Evolutionary conservation across 2,888 invertebrate species (phyloP), one percentile per base, ranked within the genome.

Genomic region (Drosophila acutilabella): DNA sequence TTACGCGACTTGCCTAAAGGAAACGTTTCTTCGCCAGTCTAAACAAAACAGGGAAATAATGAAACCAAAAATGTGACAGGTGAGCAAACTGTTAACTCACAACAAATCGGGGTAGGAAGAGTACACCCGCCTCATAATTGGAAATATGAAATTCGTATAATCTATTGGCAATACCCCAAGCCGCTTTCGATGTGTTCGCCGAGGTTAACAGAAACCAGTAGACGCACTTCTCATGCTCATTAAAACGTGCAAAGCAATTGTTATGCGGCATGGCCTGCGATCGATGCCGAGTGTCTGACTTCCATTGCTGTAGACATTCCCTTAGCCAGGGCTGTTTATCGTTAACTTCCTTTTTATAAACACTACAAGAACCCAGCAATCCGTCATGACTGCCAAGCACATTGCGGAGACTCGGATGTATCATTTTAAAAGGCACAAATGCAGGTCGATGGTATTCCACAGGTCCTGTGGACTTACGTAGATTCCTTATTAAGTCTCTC

Each of bases 261-360:
- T 98, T 97, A 90, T 99, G 99, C 0, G 99, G 99, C 95, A 98
- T 96, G 0, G 98, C 98, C 60, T 94, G 92, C 53, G 95, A 30
- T 8, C 62, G 62, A 54, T 54, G 47, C 4, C 54, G 47, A 2
- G 5, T 18, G 1, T 47, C 33, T 4, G 47, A 33, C 16, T 54
- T 54, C 62, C 62, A 62, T 8, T 62, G 62, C 3, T 48, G 40
- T 13, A 62, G 41, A 41, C 48, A 30, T 4, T 7, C 11, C 20
- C 13, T 54, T 4, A 62, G 41, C 62, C 54, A 62, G 7, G 47
- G 45, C 14, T 54, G 54, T 4, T 47, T 18, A 10, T 54, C 33
- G 18, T 54, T 6, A n/a, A 33, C 23, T 1, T 23, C 16, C 13
- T 5, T 30, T 6, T 4, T 0, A 41, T 61, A 54, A 1, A 47